Conservation (phyloP, 2,797 vertebrate genomes). For the Hafferia zeledoni region DNA sequence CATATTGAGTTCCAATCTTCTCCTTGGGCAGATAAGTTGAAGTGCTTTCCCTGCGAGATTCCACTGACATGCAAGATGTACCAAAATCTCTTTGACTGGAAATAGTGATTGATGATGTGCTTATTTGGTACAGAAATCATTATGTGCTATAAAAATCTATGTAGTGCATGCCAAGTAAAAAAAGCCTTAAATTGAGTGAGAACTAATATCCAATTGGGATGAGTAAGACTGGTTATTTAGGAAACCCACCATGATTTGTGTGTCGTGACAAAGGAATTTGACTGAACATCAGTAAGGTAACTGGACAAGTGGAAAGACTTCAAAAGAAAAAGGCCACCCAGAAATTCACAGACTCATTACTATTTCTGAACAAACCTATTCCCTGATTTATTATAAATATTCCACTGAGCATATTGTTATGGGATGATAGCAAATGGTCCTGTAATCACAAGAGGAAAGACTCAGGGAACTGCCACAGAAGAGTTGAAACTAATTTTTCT, state of each 20-base stretch:
- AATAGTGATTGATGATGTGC: background rate
- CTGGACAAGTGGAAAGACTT: background rate
- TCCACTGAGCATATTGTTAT: background rate
- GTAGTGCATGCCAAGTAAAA: background rate
- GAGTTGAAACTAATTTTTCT: background rate
- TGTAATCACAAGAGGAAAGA: background rate
- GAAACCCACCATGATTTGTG: background rate
- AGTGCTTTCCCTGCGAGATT: background rate
- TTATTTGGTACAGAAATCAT: slow-evolving; percentile 16
- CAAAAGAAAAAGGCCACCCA: background rate
- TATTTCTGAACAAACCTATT: background rate
- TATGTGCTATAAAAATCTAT: background rate
- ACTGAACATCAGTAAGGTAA: background rate
- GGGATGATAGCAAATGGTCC: background rate
- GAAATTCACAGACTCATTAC: background rate
- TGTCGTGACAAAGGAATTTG: background rate
- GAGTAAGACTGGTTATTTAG: slow-evolving; percentile 4
- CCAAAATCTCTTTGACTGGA: slow-evolving; percentile 12
- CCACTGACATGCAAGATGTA: background rate
- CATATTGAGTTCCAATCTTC: background rate
- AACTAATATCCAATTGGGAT: background rate
- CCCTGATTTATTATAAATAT: background rate
- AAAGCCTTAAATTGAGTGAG: background rate
- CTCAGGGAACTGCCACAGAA: background rate
- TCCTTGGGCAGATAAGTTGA: background rate